Percentiles rank a stretch among this genome's conserved stretches.
phyloP scores from a whole-genome alignment of 2,888 invertebrate genomes.

The Archips xylosteana region DNA sequence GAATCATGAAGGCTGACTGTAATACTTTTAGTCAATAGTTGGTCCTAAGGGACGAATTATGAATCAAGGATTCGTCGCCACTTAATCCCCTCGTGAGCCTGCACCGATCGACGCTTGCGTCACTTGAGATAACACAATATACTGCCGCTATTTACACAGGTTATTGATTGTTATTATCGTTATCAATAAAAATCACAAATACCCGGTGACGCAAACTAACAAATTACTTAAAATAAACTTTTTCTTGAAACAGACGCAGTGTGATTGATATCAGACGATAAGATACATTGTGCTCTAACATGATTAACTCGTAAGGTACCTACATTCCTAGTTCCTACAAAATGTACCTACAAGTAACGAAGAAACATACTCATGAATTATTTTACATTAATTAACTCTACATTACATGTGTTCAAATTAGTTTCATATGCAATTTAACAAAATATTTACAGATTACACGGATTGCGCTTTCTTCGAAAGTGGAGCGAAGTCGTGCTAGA shows the following conservation, averaged over 20 bases:
- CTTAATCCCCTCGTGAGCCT: constrained; percentile 19
- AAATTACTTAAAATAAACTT: constrained; percentile 61
- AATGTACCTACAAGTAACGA: too few relatives aligned
- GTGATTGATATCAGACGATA: constrained; percentile 63
- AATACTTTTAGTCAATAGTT: constrained; percentile 48
- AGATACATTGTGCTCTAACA: constrained; percentile 45
- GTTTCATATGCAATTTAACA: too few relatives aligned
- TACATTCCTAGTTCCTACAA: too few relatives aligned
- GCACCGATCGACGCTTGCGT: constrained; percentile 13
- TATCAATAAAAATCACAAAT: constrained; percentile 50
- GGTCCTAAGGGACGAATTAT: constrained; percentile 56
- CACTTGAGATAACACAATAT: constrained; percentile 1
- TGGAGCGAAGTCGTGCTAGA: too few relatives aligned
- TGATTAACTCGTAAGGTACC: too few relatives aligned
- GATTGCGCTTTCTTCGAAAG: too few relatives aligned
- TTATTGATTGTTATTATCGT: constrained; percentile 48
- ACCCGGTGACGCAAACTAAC: constrained; percentile 55
- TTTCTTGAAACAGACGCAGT: constrained; percentile 65
- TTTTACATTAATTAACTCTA: too few relatives aligned
- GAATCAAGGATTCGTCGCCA: constrained; percentile 42
- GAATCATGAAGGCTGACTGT: constrained; percentile 58
- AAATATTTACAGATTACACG: too few relatives aligned
- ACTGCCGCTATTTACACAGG: constrained; percentile 19
- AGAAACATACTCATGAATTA: too few relatives aligned
- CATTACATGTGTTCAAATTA: too few relatives aligned